Evolutionary conservation across 1,140 invertebrate genomes (phyloP).

Genomic region (Drosophila grimshawi): DNA sequence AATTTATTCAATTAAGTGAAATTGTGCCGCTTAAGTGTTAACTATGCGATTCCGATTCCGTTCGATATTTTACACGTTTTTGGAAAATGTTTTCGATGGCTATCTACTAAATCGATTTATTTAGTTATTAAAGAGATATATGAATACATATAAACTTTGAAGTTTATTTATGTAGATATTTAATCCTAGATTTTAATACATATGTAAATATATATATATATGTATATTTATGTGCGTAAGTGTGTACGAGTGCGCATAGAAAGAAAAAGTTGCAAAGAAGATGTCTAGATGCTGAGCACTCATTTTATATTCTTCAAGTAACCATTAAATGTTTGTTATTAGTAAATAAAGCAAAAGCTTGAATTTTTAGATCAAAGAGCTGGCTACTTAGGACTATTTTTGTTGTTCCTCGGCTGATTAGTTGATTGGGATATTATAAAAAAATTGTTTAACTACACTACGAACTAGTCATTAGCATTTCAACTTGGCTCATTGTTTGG

Average conservation of each 20-base stretch:
- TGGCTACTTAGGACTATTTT: constrained; percentile 14
- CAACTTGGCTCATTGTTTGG: constrained; percentile 65
- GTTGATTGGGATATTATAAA: constrained; percentile 23
- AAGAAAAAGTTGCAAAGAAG: constrained; percentile 44
- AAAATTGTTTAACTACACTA: constrained; percentile 76
- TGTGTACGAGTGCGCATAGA: neutral
- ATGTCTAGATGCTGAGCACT: constrained; percentile 65
- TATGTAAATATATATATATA: constrained; percentile 28
- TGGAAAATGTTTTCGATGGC: constrained; percentile 48
- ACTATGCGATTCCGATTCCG: constrained; percentile 60
- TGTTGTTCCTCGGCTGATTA: neutral
- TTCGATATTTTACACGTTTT: constrained; percentile 21
- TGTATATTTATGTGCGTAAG: constrained; percentile 31
- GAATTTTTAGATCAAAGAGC: neutral
- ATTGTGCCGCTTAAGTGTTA: constrained; percentile 81
- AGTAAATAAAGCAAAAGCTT: constrained; percentile 2
- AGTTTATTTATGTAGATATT: constrained; percentile 38
- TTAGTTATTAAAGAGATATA: constrained; percentile 22
- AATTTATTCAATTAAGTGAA: constrained; percentile 71
- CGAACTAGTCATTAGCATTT: constrained; percentile 42
- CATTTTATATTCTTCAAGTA: constrained; percentile 12
- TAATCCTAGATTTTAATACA: constrained; percentile 13
- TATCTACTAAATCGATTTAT: constrained; percentile 37
- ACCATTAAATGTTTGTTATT: neutral
- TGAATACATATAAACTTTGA: constrained; percentile 17